A percentile compares a stretch with the other conserved stretches of the same genome.
These are phyloP conservation scores for Eupsittula cactorum DNA, from an alignment of 2,113 vertebrate genomes.

Conservation along the genomic window DNA sequence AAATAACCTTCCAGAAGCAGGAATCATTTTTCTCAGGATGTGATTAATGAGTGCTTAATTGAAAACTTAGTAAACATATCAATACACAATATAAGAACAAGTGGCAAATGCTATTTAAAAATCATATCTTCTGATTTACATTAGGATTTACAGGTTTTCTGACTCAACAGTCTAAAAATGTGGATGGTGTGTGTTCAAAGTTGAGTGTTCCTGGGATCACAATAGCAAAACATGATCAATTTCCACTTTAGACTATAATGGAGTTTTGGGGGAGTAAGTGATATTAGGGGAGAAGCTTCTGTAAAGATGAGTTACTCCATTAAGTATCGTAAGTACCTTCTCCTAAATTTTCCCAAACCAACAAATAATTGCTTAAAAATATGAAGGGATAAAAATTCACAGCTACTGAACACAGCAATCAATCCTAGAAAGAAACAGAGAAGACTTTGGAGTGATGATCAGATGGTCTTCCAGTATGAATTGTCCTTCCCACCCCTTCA, in stretches of 20 bases:
- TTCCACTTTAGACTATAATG: background rate
- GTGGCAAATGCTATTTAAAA: conserved; percentile 17
- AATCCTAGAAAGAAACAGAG: background rate
- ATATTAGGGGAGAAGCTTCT: background rate
- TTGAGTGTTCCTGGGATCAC: background rate
- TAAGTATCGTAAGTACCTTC: accelerated
- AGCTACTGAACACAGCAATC: background rate
- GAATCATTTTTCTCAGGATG: background rate
- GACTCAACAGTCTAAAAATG: background rate
- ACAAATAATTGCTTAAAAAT: background rate
- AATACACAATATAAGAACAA: background rate
- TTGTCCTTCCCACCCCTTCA: background rate
- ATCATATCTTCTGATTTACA: background rate
- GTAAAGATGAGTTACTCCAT: background rate
- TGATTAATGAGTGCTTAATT: conserved; percentile 6
- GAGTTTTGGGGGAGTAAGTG: background rate
- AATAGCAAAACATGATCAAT: background rate
- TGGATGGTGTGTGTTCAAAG: background rate
- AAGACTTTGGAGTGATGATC: background rate
- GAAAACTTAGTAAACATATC: background rate
- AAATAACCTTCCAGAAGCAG: background rate
- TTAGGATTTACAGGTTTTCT: conserved; percentile 18
- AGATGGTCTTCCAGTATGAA: background rate
- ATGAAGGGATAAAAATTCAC: background rate
- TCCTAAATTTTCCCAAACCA: background rate